These are phyloP conservation scores for Indri indri DNA, from an alignment of 2,113 vertebrate genomes.

Conservation along the genomic window DNA sequence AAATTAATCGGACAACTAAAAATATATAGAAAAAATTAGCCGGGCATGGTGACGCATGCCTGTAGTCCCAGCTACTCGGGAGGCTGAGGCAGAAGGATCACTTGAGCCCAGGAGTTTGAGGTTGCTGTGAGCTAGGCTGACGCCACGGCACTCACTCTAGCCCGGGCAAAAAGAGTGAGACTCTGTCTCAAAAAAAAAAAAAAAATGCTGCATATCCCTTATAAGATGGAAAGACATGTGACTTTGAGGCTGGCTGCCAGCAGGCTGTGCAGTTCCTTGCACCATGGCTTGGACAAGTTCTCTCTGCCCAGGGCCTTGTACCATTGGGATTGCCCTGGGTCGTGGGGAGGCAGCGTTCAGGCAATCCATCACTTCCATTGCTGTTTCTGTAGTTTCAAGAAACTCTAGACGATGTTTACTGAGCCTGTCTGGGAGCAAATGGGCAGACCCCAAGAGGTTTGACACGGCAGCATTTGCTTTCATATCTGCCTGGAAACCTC, in stretches of 20 bases:
- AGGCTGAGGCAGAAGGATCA: too few species aligned
- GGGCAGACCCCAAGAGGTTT: neutral
- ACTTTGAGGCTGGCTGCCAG: neutral
- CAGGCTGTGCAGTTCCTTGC: neutral
- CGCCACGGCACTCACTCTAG: too few species aligned
- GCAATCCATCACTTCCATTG: slow-evolving; percentile 27
- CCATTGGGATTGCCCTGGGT: neutral
- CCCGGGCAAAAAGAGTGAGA: too few species aligned
- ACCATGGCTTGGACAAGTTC: neutral
- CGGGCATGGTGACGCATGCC: too few species aligned
- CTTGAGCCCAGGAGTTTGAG: too few species aligned
- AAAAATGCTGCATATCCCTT: neutral
- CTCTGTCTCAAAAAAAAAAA: too few species aligned
- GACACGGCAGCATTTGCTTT: neutral
- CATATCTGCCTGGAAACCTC: neutral
- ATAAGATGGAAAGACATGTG: neutral
- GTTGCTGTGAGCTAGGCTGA: too few species aligned
- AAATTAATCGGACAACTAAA: too few species aligned
- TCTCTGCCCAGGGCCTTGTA: neutral
- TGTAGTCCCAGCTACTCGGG: too few species aligned
- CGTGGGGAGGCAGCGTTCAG: neutral
- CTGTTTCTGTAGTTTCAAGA: slow-evolving; percentile 27
- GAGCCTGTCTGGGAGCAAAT: slow-evolving; percentile 10
- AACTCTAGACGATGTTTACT: slow-evolving; percentile 49
- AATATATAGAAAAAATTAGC: too few species aligned